Evolutionary conservation across 2,113 vertebrate species (phyloP), one percentile per base, ranked within the genome.

Genomic region (Paratilapia polleni): DNA sequence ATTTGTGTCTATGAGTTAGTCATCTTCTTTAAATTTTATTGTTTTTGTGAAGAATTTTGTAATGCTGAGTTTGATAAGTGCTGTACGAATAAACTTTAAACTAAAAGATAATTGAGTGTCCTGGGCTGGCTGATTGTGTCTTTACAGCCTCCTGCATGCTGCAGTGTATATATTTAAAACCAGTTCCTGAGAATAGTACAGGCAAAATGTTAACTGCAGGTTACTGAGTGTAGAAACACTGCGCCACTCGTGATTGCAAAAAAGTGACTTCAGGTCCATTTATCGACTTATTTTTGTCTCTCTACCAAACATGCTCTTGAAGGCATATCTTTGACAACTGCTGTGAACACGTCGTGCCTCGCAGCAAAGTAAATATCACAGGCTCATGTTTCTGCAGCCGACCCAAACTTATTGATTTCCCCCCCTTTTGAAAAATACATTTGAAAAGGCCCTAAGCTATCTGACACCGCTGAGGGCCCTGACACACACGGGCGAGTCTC

Each of bases 341-440:
- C 85, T 87, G 59, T 83, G 60, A 92, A 92, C 85, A 93, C 31
- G 17, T 85, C 78, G 38, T 85, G 92, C 90, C 93, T 92, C 41
- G 47, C 86, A 92, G 92, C 91, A 85, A 88, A 89, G 92, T 90
- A 90, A 93, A 93, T 89, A 93, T 93, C 88, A 91, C 85, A 92
- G 88, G 86, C 90, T 94, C 83, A 61, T 92, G 86, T 91, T 95
- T 91, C 93, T 89, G 87, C 66, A 85, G 87, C 89, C 47, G 60
- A 89, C 87, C 88, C 91, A 87, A 73, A 83, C 82, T 79, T 94
- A 96, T 96, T 95, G 95, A 96, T 95, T 94, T 91, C 70, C 87
- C 90, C 89, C 86, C 92, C 88, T 92, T 93, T 91, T 92, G 88
- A 94, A 95, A 94, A 94, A 95, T 94, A 93, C 92, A 94, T 94